Evolutionary conservation across 2,797 vertebrate species (phyloP), one percentile per base, ranked within the genome.

Genomic region (Acanthis flammea): DNA sequence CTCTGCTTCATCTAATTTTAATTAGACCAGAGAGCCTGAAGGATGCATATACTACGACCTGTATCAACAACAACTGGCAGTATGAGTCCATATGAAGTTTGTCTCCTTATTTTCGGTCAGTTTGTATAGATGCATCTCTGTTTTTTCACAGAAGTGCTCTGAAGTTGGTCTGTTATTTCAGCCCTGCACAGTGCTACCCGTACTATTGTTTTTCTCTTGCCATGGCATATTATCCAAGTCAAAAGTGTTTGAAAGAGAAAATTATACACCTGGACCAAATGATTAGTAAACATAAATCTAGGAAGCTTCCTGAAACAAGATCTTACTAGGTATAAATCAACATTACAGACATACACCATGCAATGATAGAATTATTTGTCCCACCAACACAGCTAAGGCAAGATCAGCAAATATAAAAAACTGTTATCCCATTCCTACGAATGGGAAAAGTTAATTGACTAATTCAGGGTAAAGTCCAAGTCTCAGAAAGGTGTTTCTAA

Each of bases 1-100:
- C 33, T 89, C 31, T 91, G 45, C 60, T 92, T 89, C 77, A 89
- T 87, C 51, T 95, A 85, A 80, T 94, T 89, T 95, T 94, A 93
- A 79, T 89, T 89, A 73, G 67, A 90, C 8, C 0, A 2, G 51
- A 47, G 14, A 89, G 30, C 45, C 61, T 54, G 86, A 79, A 92
- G 61, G 42, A 71, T 87, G 45, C 28, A 16, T 54, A 24, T 41
- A 37, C 75, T 63, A 68, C 13, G 16, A 85, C 17, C 13, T 90
- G 11, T 14, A 47, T 57, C 86, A 85, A 60, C 16, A 68, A 47
- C 27, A 72, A 48, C 41, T 57, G 48, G 12, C 30, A 45, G 10
- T 28, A 55, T 19, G 21, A 78, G 35, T 61, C 31, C 2, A 2
- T 33, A n/a, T 14, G 9, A 79, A 71, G 25, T 73, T 55, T 14